Conservation (phyloP, 2,797 vertebrate genomes). For the Serranus cabrilla region DNA sequence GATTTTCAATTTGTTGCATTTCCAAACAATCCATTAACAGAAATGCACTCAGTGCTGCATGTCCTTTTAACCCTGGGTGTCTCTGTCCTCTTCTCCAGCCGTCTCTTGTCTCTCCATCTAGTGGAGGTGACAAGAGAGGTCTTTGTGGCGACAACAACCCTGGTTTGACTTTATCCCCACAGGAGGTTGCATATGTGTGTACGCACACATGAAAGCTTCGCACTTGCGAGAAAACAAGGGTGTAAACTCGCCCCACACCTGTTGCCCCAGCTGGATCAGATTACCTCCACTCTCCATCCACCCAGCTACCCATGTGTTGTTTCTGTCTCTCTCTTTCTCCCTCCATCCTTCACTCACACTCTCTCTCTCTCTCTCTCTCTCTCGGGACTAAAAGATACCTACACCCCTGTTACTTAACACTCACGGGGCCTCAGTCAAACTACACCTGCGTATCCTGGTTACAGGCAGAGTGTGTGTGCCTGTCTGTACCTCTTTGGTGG, state of each 20-base stretch:
- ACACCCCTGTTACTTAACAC: constrained; percentile 78
- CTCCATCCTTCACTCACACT: constrained; percentile 33
- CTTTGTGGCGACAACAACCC: constrained; percentile 38
- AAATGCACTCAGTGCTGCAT: neutral
- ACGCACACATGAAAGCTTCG: constrained; percentile 26
- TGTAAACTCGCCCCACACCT: constrained; percentile 70
- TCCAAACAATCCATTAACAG: too few species aligned
- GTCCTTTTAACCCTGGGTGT: neutral
- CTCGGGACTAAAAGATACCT: constrained; percentile 59
- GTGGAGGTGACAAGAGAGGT: constrained; percentile 34
- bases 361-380: constrained; percentile 41
- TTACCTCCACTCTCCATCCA: constrained; percentile 61
- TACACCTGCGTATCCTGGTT: constrained; percentile 62
- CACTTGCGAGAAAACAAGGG: constrained; percentile 54
- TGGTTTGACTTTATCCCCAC: constrained; percentile 1
- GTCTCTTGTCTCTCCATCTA: constrained; percentile 12
- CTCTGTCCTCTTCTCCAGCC: neutral
- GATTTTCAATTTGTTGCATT: too few species aligned
- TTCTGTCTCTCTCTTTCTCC: neutral
- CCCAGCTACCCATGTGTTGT: constrained; percentile 41
- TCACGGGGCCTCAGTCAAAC: constrained; percentile 60
- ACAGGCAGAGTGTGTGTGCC: constrained; percentile 41
- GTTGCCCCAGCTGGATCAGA: constrained; percentile 67
- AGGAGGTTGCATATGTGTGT: constrained; percentile 18
- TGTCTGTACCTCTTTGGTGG: constrained; percentile 18